Evolutionary conservation across 2,888 invertebrate genomes (phyloP), one percentile per base, ranked within the genome.

Genomic region (Epistrophella euchroma): DNA sequence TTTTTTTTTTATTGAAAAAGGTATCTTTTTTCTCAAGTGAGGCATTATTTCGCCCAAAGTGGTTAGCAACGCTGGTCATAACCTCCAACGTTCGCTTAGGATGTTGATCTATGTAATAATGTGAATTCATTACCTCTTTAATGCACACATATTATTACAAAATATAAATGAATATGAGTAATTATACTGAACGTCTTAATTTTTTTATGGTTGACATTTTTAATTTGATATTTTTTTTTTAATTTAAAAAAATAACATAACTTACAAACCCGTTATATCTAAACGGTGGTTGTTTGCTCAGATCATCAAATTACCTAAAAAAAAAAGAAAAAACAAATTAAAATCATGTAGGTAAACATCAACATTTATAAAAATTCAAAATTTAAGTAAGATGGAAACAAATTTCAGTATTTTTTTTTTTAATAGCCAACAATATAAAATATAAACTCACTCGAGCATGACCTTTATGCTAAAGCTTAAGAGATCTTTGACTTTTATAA

Each of bases 231-330:
- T 17, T 17, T 45, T 45, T 10, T 45, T 17, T 43, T 0, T 7
- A 40, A 43, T 40, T 32, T 52, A 15, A 25, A 35, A 56, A 35
- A 7, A 17, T 11, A 35, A 19, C 13, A 35, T 32, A 45, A 66
- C 66, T 66, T 66, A 47, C 66, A 28, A 15, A 4, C 0, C 37
- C 37, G 37, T 52, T 68, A n/a, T 37, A 1, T 40, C 9, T 47
- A 47, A 56, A 32, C 22, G 13, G 17, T 55, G n/a, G n/a, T n/a
- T n/a, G n/a, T n/a, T n/a, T 76, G 13, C 50, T 32, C 13, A 35
- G 22, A n/a, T 28, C 19, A n/a, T 77, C 50, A 71, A 66, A 80
- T 85, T 72, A 85, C 84, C 84, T 85, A 68, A 28, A 84, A 85
- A 32, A 37, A 71, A 35, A 74, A 47, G 28, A 55, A 47, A 68